Base-by-base conservation (phyloP, 2,888 invertebrate genomes). In the Ichneumoninae sp. region DNA sequence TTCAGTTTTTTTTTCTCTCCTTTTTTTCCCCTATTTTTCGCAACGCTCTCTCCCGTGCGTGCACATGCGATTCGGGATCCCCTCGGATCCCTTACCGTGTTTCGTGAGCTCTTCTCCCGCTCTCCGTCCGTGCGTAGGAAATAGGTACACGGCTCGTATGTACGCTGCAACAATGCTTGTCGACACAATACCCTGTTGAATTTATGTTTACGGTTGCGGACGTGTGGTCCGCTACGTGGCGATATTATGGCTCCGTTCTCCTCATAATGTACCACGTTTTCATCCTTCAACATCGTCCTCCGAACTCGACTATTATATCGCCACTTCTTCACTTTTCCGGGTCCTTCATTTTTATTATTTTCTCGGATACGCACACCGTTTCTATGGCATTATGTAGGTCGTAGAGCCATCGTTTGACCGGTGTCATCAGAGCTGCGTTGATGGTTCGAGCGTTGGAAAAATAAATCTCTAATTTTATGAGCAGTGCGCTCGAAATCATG, bases 101-200 rank as follows among this genome's bases (percentile, higher is more conserved):
- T 76, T 63, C 65, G n/a, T 33, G 40, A 44, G 19, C n/a, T 16
- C n/a, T 52, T n/a, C 47, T 71, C 40, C 6, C 10, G 19, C 50
- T 68, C 54, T 30, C 54, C 40, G 57, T 33, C n/a, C 71, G 57
- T 77, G 70, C 81, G 54, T 50, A 77, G 47, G 71, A 57, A 82
- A 66, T 71, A 60, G 71, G 57, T 36, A 54, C 76, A 82, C 57
- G 22, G 22, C 36, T 60, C 66, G 63, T 66, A 44, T 80, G 76
- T 75, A 69, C 10, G 30, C n/a, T 52, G 63, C 81, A 76, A 83
- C 81, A 81, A 81, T 78, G 78, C 77, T 81, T 66, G 81, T 78
- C 76, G 81, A 77, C 84, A 84, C 77, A 84, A 84, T 84, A 73
- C 77, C 66, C 76, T 63, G 71, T 77, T 81, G 81, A 81, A 84